Evolutionary conservation across 2,888 invertebrate genomes (phyloP).

Genomic region (Frankliniella intonsa): DNA sequence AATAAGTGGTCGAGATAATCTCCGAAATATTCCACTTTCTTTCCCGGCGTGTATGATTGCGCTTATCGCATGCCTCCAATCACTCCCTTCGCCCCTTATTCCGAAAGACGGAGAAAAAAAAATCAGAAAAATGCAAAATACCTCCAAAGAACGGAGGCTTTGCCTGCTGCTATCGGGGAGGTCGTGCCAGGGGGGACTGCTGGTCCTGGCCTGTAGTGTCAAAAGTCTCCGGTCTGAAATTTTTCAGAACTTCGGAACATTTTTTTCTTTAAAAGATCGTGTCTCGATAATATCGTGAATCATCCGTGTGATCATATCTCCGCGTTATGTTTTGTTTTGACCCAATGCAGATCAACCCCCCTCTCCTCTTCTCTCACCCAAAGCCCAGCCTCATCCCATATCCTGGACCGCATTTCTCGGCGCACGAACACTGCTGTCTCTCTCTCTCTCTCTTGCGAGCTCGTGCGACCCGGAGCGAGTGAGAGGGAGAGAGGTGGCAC

Average conservation of each 20-base stretch:
- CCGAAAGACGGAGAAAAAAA: too few relatives aligned
- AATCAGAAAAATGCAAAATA: too few relatives aligned
- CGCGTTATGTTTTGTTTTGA: slow-evolving; percentile 13
- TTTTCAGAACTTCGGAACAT: too few relatives aligned
- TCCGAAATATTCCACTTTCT: not conserved
- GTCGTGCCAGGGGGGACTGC: too few relatives aligned
- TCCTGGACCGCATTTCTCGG: not conserved
- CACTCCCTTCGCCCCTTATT: not conserved
- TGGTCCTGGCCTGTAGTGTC: too few relatives aligned
- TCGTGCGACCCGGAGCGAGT: not conserved
- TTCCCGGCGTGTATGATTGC: not conserved
- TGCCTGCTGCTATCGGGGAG: too few relatives aligned
- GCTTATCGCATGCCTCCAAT: not conserved
- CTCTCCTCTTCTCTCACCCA: not conserved
- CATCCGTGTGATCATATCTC: not conserved
- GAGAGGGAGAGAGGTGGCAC: not conserved
- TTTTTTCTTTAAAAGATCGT: too few relatives aligned
- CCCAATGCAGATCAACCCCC: not conserved
- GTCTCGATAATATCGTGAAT: too few relatives aligned
- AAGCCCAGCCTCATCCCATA: not conserved
- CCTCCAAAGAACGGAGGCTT: too few relatives aligned
- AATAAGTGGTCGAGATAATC: not conserved
- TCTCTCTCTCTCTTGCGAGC: not conserved
- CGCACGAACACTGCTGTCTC: not conserved
- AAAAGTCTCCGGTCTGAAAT: too few relatives aligned